Conservation (phyloP, 2,113 vertebrate species). For the Bothrops jararaca region DNA sequence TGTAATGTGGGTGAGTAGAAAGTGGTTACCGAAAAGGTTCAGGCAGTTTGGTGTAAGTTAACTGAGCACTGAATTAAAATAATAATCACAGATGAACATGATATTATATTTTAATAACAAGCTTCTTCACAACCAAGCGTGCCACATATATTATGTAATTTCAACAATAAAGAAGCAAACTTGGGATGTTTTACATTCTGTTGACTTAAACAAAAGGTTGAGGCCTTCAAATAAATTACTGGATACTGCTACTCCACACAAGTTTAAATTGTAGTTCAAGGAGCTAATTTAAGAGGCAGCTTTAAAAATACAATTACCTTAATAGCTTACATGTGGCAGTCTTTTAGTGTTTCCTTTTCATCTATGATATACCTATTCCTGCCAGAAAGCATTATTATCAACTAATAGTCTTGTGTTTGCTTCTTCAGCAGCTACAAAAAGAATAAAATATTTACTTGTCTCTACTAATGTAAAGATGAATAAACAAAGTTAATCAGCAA, state of each 20-base stretch:
- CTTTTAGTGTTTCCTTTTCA: slow-evolving; percentile 44
- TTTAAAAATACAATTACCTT: slow-evolving; percentile 60
- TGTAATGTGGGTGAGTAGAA: slow-evolving; percentile 69
- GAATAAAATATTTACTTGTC: slow-evolving; percentile 29
- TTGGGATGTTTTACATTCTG: slow-evolving; percentile 35
- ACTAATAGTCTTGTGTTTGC: slow-evolving; percentile 28
- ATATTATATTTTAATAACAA: slow-evolving; percentile 74
- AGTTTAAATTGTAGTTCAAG: slow-evolving; percentile 52
- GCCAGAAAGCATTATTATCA: slow-evolving; percentile 27
- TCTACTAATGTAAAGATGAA: not conserved
- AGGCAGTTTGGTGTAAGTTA: slow-evolving; percentile 68
- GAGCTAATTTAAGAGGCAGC: slow-evolving; percentile 52
- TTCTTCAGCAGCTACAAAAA: slow-evolving; percentile 16
- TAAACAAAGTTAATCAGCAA: not conserved
- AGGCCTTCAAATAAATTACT: slow-evolving; percentile 55
- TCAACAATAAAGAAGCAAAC: slow-evolving; percentile 53
- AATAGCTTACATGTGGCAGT: slow-evolving; percentile 55
- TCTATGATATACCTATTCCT: slow-evolving; percentile 43
- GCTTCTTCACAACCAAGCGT: slow-evolving; percentile 62
- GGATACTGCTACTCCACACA: slow-evolving; percentile 46
- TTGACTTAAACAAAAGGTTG: slow-evolving; percentile 52
- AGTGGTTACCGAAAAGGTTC: slow-evolving; percentile 65
- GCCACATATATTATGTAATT: slow-evolving; percentile 60
- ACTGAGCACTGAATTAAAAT: slow-evolving; percentile 67
- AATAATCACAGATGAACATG: slow-evolving; percentile 63